A percentile compares a stretch with the other conserved stretches of the same genome.
These are phyloP conservation scores for Mungos mungo DNA, from an alignment of 2,113 vertebrate genomes.

Conservation along the genomic window DNA sequence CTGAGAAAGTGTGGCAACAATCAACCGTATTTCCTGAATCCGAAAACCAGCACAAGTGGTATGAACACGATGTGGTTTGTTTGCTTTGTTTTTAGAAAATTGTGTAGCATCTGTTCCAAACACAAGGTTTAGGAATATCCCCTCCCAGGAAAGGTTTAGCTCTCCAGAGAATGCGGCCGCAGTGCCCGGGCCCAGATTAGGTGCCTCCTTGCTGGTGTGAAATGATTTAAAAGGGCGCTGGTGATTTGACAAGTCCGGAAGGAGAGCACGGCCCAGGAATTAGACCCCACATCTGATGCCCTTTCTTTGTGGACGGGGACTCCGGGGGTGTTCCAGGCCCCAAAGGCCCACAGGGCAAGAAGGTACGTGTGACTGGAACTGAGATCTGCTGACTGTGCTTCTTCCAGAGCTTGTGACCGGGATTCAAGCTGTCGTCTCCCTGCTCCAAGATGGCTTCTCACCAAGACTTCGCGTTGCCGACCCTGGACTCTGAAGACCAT, in stretches of 20 bases:
- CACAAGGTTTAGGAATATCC: neutral
- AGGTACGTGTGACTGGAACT: neutral
- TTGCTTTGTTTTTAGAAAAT: neutral
- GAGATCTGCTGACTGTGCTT: neutral
- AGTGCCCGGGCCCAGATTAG: neutral
- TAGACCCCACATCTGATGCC: too few relatives aligned
- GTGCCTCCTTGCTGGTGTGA: neutral
- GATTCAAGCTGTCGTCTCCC: neutral
- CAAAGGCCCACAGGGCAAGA: too few relatives aligned
- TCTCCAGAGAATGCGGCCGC: neutral
- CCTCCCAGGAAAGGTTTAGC: neutral
- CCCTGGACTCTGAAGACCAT: neutral
- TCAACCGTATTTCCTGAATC: neutral
- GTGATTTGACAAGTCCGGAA: too few relatives aligned
- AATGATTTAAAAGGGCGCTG: neutral
- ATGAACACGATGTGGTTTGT: neutral
- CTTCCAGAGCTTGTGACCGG: neutral
- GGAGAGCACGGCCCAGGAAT: neutral
- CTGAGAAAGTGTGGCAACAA: neutral
- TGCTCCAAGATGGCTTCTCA: neutral
- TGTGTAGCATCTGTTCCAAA: too few relatives aligned
- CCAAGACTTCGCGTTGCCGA: neutral
- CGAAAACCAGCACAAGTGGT: neutral
- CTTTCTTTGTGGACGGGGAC: neutral
- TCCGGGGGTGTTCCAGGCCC: neutral